Conservation (phyloP, 92 coral and sea anemone genomes). For the Epizoanthus illoricatus region DNA sequence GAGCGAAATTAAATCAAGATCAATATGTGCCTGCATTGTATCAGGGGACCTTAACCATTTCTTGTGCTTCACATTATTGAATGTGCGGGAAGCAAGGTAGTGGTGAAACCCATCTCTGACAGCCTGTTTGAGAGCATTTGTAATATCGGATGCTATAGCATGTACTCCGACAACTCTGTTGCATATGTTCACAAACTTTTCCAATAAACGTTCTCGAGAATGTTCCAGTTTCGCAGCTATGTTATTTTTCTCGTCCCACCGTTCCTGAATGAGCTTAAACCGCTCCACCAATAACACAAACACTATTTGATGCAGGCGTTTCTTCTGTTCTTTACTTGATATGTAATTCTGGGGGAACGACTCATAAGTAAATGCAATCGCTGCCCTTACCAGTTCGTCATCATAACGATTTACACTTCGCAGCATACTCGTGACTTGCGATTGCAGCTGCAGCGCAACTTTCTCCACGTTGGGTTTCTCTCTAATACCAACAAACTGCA, state of each 20-base stretch:
- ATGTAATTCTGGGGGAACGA: not conserved
- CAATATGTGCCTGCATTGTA: not conserved
- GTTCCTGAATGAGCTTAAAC: not conserved
- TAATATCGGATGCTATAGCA: not conserved
- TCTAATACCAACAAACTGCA: not conserved
- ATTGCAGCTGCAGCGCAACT: not conserved
- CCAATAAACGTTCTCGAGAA: not conserved
- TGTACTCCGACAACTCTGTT: not conserved
- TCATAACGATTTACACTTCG: slow-evolving; percentile 4
- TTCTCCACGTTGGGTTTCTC: not conserved
- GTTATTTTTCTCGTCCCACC: not conserved
- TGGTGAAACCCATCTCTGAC: not conserved
- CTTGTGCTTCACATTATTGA: not conserved
- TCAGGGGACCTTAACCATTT: not conserved
- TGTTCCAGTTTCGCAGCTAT: not conserved
- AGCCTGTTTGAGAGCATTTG: not conserved
- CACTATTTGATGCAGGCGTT: slow-evolving; percentile 2
- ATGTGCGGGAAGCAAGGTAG: not conserved
- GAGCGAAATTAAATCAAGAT: not conserved
- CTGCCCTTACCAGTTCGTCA: slow-evolving; percentile 8
- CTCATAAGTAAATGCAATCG: slow-evolving; percentile 4
- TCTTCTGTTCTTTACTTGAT: not conserved
- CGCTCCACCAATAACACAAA: not conserved
- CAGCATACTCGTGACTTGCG: not conserved
- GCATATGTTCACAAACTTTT: not conserved